Percentiles rank a stretch among this genome's conserved stretches.
phyloP scores from a whole-genome alignment of 2,797 vertebrate species.

The Acanthopagrus latus region DNA sequence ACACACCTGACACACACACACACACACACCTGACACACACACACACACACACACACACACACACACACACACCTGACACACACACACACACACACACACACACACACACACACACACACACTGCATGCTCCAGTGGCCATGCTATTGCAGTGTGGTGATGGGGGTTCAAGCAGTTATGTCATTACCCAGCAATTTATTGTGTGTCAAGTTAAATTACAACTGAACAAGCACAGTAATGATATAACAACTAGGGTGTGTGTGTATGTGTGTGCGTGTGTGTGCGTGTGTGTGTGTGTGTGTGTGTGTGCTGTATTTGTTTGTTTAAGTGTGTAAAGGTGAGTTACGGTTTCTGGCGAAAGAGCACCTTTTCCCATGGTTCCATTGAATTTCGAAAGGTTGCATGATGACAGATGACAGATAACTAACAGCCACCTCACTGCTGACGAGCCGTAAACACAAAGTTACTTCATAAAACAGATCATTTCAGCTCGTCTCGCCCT shows the following conservation, averaged over 20 bases:
- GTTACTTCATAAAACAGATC: background rate
- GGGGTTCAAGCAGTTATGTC: conserved; percentile 58
- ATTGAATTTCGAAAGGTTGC: conserved; percentile 25
- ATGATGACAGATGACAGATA: conserved; percentile 30
- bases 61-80: too few relatives aligned
- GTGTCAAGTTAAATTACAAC: conserved; percentile 65
- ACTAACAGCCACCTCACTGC: conserved; percentile 1
- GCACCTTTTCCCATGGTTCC: conserved; percentile 16
- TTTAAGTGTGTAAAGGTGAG: conserved; percentile 26
- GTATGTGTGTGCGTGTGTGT: background rate
- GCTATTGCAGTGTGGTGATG: conserved; percentile 69
- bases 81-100: too few relatives aligned
- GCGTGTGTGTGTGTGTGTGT: conserved; percentile 3
- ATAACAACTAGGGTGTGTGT: conserved; percentile 11
- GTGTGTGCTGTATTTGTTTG: background rate
- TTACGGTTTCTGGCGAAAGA: conserved; percentile 35
- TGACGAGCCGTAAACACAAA: conserved; percentile 1
- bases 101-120: too few relatives aligned
- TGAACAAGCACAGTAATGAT: conserved; percentile 46
- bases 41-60: conserved; percentile 34
- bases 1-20: conserved; percentile 45
- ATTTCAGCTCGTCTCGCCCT: background rate
- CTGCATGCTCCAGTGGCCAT: conserved; percentile 56
- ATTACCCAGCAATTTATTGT: conserved; percentile 72
- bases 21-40: conserved; percentile 36